phyloP scores from a whole-genome alignment of 2,888 invertebrate species.

The Leucozona laternaria region DNA sequence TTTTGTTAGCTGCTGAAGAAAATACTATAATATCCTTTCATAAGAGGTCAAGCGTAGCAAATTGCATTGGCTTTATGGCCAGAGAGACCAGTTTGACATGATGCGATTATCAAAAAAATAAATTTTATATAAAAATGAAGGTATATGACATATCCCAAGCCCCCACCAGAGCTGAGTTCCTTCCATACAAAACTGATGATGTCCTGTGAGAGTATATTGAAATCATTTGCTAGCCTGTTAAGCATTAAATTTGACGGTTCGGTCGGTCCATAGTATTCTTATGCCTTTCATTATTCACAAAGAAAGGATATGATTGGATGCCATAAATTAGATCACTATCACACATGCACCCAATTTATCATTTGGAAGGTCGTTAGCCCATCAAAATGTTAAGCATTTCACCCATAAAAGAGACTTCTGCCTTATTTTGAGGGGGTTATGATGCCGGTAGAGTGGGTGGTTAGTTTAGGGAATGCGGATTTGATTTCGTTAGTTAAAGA shows the following conservation, averaged over 20 bases:
- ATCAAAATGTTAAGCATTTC: slow-evolving; percentile 55
- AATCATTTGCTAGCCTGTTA: slow-evolving; percentile 54
- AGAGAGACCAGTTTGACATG: slow-evolving; percentile 65
- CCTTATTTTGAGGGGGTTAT: background rate
- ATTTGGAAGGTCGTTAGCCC: slow-evolving; percentile 63
- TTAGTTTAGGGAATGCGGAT: background rate
- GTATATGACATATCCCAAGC: background rate
- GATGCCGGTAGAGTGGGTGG: too few species aligned
- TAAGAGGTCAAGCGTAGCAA: slow-evolving; percentile 67
- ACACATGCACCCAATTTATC: slow-evolving; percentile 62
- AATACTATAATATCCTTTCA: slow-evolving; percentile 7
- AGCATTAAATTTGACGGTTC: slow-evolving; percentile 34
- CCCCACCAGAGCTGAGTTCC: background rate
- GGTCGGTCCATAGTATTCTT: background rate
- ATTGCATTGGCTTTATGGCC: slow-evolving; percentile 70
- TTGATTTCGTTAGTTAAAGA: background rate
- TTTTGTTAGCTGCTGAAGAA: background rate
- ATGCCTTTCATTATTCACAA: slow-evolving; percentile 23
- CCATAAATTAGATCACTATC: slow-evolving; percentile 61
- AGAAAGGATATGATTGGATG: slow-evolving; percentile 44
- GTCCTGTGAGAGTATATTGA: slow-evolving; percentile 13
- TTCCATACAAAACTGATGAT: background rate
- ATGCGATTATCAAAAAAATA: slow-evolving; percentile 67
- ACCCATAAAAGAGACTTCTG: background rate
- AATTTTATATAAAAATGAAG: slow-evolving; percentile 54